phyloP scores from a whole-genome alignment of 2,113 vertebrate species.

The Spea bombifrons region DNA sequence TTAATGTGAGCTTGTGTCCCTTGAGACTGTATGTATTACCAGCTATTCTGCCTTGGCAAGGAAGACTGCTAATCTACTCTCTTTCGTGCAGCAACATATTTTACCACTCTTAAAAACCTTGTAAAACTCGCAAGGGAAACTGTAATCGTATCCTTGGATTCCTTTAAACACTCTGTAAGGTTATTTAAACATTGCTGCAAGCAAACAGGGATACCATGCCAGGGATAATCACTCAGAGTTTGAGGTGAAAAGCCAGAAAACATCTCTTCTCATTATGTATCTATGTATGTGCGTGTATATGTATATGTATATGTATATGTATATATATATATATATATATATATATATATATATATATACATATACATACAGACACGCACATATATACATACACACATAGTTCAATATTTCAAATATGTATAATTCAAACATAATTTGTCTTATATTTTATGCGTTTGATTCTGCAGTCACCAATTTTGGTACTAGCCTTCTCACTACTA shows the following conservation, averaged over 20 bases:
- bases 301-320: neutral
- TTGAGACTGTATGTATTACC: conserved; percentile 80
- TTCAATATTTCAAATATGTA: neutral
- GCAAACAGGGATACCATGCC: neutral
- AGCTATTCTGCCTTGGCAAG: conserved; percentile 80
- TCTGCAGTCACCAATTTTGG: too few relatives aligned
- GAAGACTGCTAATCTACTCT: conserved; percentile 84
- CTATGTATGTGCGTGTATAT: neutral
- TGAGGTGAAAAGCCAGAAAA: neutral
- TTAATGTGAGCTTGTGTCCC: conserved; percentile 92
- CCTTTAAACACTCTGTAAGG: conserved; percentile 54
- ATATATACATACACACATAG: neutral
- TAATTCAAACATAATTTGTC: neutral
- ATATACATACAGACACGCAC: neutral
- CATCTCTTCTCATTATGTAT: neutral
- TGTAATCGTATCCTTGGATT: conserved; percentile 69
- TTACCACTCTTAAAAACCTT: conserved; percentile 61
- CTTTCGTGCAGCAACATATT: conserved; percentile 70
- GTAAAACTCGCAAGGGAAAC: conserved; percentile 62
- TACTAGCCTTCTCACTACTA: too few relatives aligned
- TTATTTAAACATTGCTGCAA: conserved; percentile 52
- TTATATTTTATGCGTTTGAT: neutral
- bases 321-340: neutral
- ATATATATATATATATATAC: neutral
- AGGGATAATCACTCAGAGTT: neutral